These are phyloP conservation scores for Hippocampus zosterae DNA, from an alignment of 2,113 vertebrate genomes.

Conservation along the genomic window DNA sequence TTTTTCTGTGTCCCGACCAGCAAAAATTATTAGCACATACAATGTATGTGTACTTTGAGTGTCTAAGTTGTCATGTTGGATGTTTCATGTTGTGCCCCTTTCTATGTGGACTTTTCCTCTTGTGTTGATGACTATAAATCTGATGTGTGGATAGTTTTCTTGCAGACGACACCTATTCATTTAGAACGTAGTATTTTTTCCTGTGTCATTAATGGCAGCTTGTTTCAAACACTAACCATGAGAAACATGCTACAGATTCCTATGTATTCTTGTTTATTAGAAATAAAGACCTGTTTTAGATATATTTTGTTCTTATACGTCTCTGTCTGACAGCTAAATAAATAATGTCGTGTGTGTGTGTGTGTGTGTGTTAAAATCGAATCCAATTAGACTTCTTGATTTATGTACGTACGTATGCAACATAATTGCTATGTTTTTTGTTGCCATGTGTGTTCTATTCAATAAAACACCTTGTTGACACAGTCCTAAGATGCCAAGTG, in stretches of 20 bases:
- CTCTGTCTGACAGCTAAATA: conserved; percentile 20
- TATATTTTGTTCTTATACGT: conserved; percentile 15
- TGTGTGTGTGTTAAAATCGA: conserved; percentile 26
- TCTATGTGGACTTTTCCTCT: conserved; percentile 38
- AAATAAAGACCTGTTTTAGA: conserved; percentile 67
- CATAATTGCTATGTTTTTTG: conserved; percentile 38
- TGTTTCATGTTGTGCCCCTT: conserved; percentile 54
- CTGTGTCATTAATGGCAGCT: conserved; percentile 56
- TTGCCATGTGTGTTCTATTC: conserved; percentile 26
- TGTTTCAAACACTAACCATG: conserved; percentile 41
- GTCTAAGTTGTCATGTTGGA: conserved; percentile 76
- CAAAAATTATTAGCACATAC: conserved; percentile 83
- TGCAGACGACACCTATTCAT: conserved; percentile 43
- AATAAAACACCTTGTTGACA: conserved; percentile 61
- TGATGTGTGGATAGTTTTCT: conserved; percentile 54
- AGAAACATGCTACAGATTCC: conserved; percentile 45
- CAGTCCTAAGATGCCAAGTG: conserved; percentile 45
- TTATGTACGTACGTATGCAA: conserved; percentile 36
- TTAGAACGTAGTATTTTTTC: conserved; percentile 28
- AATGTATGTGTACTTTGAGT: conserved; percentile 88
- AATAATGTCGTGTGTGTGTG: conserved; percentile 12
- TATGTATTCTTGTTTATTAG: conserved; percentile 64
- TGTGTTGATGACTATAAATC: conserved; percentile 47
- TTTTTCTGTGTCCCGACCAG: conserved; percentile 71
- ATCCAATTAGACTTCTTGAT: conserved; percentile 30